Base-by-base conservation (phyloP, 2,888 invertebrate species). In the Drosophila maculinotata region DNA sequence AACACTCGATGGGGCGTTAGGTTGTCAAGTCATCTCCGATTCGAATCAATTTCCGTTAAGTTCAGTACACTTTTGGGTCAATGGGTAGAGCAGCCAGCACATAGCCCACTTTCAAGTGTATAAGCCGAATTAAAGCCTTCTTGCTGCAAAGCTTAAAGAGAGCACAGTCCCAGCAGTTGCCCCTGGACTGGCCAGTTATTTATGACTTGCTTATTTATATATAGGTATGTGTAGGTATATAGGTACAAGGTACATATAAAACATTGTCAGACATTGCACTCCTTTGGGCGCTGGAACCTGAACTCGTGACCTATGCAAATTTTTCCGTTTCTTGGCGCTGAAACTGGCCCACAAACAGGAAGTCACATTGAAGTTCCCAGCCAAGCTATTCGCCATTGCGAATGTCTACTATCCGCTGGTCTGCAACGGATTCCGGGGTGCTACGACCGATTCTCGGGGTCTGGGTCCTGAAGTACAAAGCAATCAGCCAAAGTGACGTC, bases 271-370 rank as follows among this genome's bases (percentile, higher is more conserved):
- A 81, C 81, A 75, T 87, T 81, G 86, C 71, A 79, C 80, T 79
- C 56, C 81, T 57, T 72, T 66, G 52, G 62, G 54, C 62, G 48
- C 57, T 73, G 69, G 79, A 87, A 79, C 76, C 79, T 84, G 88
- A 90, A 89, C 89, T 89, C 89, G 79, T 88, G 89, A 89, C 87
- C 89, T 89, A 90, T 89, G 89, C 85, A 83, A 89, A 89, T 89
- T 86, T 79, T 44, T 65, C 48, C 35, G 69, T 57, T 66, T 54
- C 44, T 38, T 56, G 58, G 42, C 53, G 67, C 77, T 54, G 51
- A 72, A 80, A 82, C 66, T 77, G 86, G 80, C 77, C 72, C 83
- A 74, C 80, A 62, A 68, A 72, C 82, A 71, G 84, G 84, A 84
- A 84, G 88, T 83, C 62, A 84, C 87, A 86, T 83, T 87, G 76